phyloP scores from a whole-genome alignment of 2,797 vertebrate species.

The Acanthurus leucopareius region DNA sequence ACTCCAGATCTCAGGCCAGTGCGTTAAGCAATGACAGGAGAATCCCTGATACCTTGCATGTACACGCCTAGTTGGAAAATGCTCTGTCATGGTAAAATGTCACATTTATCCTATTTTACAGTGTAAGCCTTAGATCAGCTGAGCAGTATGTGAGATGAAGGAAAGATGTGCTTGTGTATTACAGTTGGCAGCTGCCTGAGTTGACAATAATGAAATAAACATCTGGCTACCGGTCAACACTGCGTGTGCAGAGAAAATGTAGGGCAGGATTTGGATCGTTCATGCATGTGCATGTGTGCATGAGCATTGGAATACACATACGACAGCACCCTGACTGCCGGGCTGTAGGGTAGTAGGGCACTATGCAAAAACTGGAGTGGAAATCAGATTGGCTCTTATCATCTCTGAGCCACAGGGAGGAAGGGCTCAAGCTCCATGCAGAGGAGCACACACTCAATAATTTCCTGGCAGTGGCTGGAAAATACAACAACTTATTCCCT shows the following conservation, averaged over 20 bases:
- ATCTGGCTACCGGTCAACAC: slow-evolving; percentile 66
- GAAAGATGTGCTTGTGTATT: slow-evolving; percentile 36
- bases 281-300: slow-evolving; percentile 34
- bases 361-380: slow-evolving; percentile 38
- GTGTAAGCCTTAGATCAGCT: slow-evolving; percentile 37
- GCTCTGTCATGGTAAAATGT: slow-evolving; percentile 22
- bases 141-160: slow-evolving; percentile 26
- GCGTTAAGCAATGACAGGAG: not conserved
- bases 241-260: slow-evolving; percentile 59
- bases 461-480: slow-evolving; percentile 34
- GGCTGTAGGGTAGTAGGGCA: slow-evolving; percentile 66
- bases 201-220: slow-evolving; percentile 72
- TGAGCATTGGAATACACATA: slow-evolving; percentile 25
- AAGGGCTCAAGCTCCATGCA: slow-evolving; percentile 24
- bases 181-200: slow-evolving; percentile 60
- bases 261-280: slow-evolving; percentile 57
- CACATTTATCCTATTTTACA: not conserved
- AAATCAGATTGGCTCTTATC: slow-evolving; percentile 55
- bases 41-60: slow-evolving; percentile 5
- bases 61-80: not conserved
- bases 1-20: not conserved
- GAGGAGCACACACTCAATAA: slow-evolving; percentile 29
- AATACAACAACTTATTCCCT: slow-evolving; percentile 48
- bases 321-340: slow-evolving; percentile 30
- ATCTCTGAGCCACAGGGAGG: slow-evolving; percentile 33